Evolutionary conservation across 2,113 vertebrate species (phyloP).

Genomic region (Sander lucioperca): DNA sequence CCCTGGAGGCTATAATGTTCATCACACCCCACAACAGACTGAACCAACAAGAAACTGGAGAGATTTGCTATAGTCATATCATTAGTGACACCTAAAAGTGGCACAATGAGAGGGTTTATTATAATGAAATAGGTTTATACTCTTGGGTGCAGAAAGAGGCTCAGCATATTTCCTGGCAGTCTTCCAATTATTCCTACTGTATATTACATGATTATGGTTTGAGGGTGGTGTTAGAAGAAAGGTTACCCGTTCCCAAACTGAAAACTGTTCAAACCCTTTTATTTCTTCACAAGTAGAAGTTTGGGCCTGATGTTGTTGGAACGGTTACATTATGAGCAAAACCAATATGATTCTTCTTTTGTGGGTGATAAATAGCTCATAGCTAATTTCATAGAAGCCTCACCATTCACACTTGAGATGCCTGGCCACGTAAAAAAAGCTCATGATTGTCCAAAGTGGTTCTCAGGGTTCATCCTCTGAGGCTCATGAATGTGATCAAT

Average conservation of each 20-base stretch:
- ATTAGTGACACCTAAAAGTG: not conserved
- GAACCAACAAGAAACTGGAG: not conserved
- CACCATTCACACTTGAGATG: not conserved
- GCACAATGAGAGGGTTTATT: not conserved
- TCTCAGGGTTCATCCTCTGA: not conserved
- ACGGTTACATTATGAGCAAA: not conserved
- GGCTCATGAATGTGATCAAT: not conserved
- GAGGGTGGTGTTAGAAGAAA: not conserved
- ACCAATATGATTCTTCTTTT: not conserved
- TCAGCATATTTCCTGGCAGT: not conserved
- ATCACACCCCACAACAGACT: conserved; percentile 3
- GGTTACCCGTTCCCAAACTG: not conserved
- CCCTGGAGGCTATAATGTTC: not conserved
- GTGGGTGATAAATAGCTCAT: not conserved
- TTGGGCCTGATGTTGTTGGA: not conserved
- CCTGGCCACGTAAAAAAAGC: not conserved
- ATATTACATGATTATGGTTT: not conserved
- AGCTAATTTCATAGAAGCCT: not conserved
- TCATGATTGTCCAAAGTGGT: not conserved
- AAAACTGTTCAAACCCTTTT: not conserved
- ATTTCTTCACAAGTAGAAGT: not conserved
- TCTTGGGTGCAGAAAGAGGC: not conserved
- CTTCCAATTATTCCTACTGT: no score
- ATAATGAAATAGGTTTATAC: not conserved
- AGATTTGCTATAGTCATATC: not conserved